phyloP scores from a whole-genome alignment of 2,113 vertebrate species.

The Mystacornis crossleyi region DNA sequence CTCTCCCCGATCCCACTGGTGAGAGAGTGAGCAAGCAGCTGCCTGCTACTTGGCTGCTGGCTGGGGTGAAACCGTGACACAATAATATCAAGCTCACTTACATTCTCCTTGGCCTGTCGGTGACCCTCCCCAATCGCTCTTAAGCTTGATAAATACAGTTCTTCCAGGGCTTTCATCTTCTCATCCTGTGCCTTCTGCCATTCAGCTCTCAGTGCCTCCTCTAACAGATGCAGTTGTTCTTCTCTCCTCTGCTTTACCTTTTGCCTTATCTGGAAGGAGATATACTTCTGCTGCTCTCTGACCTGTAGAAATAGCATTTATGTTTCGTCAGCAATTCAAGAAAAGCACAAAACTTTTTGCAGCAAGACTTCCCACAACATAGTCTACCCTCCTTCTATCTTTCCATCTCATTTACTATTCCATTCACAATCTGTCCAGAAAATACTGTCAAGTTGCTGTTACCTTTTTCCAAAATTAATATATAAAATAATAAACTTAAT shows the following conservation, averaged over 20 bases:
- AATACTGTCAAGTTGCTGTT: background rate
- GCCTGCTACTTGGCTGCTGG: background rate
- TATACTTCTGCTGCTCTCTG: constrained; percentile 89
- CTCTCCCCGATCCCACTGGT: background rate
- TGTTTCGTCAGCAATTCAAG: background rate
- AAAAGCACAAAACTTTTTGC: background rate
- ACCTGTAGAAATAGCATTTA: constrained; percentile 76
- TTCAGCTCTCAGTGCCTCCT: constrained; percentile 77
- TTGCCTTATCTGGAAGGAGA: constrained; percentile 83
- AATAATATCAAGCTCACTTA: constrained; percentile 50
- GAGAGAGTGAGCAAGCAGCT: background rate
- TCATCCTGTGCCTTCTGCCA: constrained; percentile 85
- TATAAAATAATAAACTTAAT: background rate
- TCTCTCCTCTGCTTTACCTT: constrained; percentile 83
- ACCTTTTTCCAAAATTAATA: background rate
- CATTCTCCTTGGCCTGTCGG: constrained; percentile 86
- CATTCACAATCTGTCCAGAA: background rate
- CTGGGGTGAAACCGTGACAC: background rate
- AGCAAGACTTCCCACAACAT: background rate
- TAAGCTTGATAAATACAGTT: constrained; percentile 84
- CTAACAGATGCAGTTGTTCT: constrained; percentile 79
- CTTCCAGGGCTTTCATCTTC: constrained; percentile 80
- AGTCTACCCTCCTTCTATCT: background rate
- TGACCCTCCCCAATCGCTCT: constrained; percentile 85
- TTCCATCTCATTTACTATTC: background rate